Evolutionary conservation across 2,113 vertebrate species (phyloP).

Genomic region (Periophthalmus modestus): DNA sequence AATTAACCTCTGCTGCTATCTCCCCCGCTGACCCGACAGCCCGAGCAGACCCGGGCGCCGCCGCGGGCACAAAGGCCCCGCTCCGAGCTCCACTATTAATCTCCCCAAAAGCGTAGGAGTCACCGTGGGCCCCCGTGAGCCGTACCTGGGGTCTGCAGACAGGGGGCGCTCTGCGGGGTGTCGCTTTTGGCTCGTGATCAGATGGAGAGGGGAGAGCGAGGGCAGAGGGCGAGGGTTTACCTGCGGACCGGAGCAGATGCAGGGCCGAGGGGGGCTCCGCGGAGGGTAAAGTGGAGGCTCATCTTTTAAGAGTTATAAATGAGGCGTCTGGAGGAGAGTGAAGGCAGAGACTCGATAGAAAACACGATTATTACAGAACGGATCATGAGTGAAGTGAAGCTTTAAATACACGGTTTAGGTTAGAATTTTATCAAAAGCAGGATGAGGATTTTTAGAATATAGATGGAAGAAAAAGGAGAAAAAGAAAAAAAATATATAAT

Average conservation of each 20-base stretch:
- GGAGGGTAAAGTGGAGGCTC: constrained; percentile 54
- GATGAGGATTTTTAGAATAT: no score
- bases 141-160: constrained; percentile 60
- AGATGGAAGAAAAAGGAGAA: no score
- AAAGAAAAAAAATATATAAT: no score
- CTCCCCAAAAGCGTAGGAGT: constrained; percentile 68
- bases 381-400: no score
- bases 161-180: constrained; percentile 59
- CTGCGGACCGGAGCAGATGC: constrained; percentile 76
- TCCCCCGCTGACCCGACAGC: constrained; percentile 73
- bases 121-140: constrained; percentile 57
- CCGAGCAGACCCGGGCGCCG: constrained; percentile 76
- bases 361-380: neutral
- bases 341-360: constrained; percentile 18
- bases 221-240: constrained; percentile 56
- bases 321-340: constrained; percentile 2
- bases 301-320: constrained; percentile 49
- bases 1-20: constrained; percentile 73
- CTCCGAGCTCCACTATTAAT: constrained; percentile 73
- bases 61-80: constrained; percentile 69
- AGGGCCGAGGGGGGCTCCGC: constrained; percentile 48
- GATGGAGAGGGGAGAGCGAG: constrained; percentile 65
- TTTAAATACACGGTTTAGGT: no score
- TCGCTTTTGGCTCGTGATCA: constrained; percentile 74
- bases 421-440: no score